Evolutionary conservation across 2,113 vertebrate genomes (phyloP), one percentile per base, ranked within the genome.

Genomic region (Accipiter cooperii): DNA sequence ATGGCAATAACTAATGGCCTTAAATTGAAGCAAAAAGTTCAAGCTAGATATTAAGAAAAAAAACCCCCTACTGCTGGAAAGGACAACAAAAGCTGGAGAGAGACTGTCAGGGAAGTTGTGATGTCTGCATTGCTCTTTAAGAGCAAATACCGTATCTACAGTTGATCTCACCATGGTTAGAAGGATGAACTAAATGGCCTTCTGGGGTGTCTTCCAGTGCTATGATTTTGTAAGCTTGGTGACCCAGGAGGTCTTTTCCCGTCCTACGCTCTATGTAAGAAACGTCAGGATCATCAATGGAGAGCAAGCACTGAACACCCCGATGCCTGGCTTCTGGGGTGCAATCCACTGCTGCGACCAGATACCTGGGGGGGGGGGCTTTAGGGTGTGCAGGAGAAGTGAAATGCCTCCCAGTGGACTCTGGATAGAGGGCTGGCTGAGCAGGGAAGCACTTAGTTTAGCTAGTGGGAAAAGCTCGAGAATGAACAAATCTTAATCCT

Each of bases 121-220:
- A 70, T 63, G 31, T 70, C 34, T 87, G 70, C 36, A 34, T 90
- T 65, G 57, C 55, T 82, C 64, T 90, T 70, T 84, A 70, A 70
- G 38, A 90, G 51, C 74, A 87, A 92, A 92, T 75, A 55, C 64
- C 26, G 2, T 81, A 77, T 74, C 71, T 91, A 70, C 54, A 92
- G 88, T 63, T 89, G 82, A 84, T 90, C 85, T 96, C 55, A 84
- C 64, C 33, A 49, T 40, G 69, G 60, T 63, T 40, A 71, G 74
- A 54, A 70, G 40, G 24, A 61, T 75, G 49, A 93, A 66, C n/a
- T 96, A 90, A 97, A 71, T 33, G 55, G 65, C 52, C 47, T 90
- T 54, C 74, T 92, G 70, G 28, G n/a, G 38, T 87, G 22, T 88
- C 70, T 85, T 92, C 60, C 71, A 88, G 66, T 28, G 5, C 22